Evolutionary conservation across 2,888 invertebrate genomes (phyloP).

Genomic region (Xylota segnis): DNA sequence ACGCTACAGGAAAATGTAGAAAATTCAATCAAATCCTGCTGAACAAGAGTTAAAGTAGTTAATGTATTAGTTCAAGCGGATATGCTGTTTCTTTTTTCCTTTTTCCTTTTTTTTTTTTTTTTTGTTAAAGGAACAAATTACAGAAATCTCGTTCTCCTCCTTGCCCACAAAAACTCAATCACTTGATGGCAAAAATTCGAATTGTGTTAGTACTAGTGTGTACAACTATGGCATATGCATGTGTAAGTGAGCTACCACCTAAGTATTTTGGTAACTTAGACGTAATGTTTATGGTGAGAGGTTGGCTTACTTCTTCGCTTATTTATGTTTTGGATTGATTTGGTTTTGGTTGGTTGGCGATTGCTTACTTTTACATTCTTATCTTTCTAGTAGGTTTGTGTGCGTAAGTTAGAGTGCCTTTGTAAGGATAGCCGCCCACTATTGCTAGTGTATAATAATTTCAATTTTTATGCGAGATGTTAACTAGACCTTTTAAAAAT

Average conservation of each 20-base stretch:
- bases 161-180: conserved; percentile 11
- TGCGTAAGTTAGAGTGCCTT: conserved; percentile 23
- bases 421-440: conserved; percentile 19
- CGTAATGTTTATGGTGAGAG: conserved; percentile 23
- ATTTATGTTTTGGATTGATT: conserved; percentile 63
- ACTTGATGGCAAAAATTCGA: conserved; percentile 13
- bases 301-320: conserved; percentile 60
- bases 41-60: conserved; percentile 34
- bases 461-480: neutral
- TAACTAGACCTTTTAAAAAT: conserved; percentile 5
- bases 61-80: conserved; percentile 47
- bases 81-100: neutral
- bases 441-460: neutral
- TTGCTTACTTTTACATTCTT: conserved; percentile 55
- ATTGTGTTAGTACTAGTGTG: conserved; percentile 19
- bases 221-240: neutral
- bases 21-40: conserved; percentile 49
- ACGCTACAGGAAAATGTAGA: conserved; percentile 22
- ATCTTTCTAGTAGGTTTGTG: conserved; percentile 21
- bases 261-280: conserved; percentile 35
- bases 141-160: conserved; percentile 13
- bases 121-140: conserved; percentile 12
- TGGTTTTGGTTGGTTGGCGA: conserved; percentile 71
- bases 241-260: conserved; percentile 16
- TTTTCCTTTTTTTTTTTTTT: conserved; percentile 1